Conservation (phyloP, 2,888 invertebrate genomes). For the Ochlodes sylvanus region DNA sequence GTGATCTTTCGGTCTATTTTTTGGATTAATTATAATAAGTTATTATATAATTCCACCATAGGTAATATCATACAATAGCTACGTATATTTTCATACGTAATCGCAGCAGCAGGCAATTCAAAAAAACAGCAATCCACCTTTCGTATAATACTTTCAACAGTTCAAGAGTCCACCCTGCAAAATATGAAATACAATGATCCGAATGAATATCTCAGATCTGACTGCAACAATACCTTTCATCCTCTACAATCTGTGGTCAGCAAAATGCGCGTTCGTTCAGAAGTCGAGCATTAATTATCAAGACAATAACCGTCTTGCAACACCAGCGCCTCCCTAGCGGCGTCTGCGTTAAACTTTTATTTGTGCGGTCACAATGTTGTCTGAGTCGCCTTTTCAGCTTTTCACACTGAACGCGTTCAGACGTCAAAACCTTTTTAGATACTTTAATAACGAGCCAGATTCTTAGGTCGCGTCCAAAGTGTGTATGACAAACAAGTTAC, state of each 20-base stretch:
- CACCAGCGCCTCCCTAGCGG: constrained; percentile 50
- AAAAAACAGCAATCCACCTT: no score
- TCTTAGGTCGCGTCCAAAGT: neutral
- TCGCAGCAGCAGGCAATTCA: no score
- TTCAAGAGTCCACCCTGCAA: neutral
- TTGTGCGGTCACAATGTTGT: constrained; percentile 49
- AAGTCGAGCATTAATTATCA: constrained; percentile 40
- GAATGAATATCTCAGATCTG: constrained; percentile 25
- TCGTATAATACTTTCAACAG: no score
- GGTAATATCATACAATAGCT: no score
- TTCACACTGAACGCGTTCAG: constrained; percentile 15
- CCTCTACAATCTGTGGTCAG: constrained; percentile 33
- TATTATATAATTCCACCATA: no score
- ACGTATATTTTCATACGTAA: no score
- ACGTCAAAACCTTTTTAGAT: constrained; percentile 13
- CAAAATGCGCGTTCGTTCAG: constrained; percentile 35
- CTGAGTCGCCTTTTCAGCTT: constrained; percentile 44
- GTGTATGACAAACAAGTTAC: neutral
- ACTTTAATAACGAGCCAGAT: constrained; percentile 3
- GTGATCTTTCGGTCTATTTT: no score
- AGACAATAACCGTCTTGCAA: constrained; percentile 40
- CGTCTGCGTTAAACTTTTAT: constrained; percentile 55
- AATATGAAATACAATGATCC: constrained; percentile 24
- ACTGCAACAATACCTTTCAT: constrained; percentile 26
- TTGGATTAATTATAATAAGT: no score